Evolutionary conservation across 1,140 invertebrate species (phyloP), one percentile per base, ranked within the genome.

Genomic region (Eulimnadia texana): DNA sequence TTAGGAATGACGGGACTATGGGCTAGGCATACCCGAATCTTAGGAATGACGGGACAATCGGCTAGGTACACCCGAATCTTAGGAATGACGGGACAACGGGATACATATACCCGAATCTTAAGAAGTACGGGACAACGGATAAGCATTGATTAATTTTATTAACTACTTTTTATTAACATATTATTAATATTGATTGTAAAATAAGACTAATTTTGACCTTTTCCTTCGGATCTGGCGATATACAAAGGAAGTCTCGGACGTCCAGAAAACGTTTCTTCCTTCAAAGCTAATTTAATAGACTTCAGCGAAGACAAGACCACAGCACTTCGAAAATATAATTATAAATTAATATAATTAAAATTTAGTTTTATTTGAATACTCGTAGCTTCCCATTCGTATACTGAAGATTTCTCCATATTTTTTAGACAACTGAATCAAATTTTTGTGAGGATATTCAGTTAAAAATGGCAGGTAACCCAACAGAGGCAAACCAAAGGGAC

Each of bases 391-490:
- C 49, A 64, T 47, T n/a, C 22, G 42, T 19, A 64, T 16, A 23
- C 59, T 62, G 33, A 63, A 55, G 29, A 64, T 50, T 23, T 64
- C 57, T 28, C 63, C 63, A 56, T 64, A 64, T 28, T 63, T 56
- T 50, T 64, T 50, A n/a, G 63, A 64, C 16, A 64, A 50, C 25
- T 64, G 58, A 3, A 29, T 24, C 0, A 61, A 62, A 9, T 16
- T 42, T 22, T 54, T 28, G n/a, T 64, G 58, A 49, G 58, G 58
- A 55, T 49, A 22, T 13, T 19, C n/a, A 16, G 24, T 27, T 3
- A 60, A 22, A 27, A 60, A 60, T 3, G 58, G 58, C 23, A 52
- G 50, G 51, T 60, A 60, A 10, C 58, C 58, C 2, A 60, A 27
- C 2, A 62, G 3, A 2, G 63, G 63, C 19, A 56, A 13, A 6